Conservation (phyloP, 2,113 vertebrate genomes). For the Chloroceryle aenea region DNA sequence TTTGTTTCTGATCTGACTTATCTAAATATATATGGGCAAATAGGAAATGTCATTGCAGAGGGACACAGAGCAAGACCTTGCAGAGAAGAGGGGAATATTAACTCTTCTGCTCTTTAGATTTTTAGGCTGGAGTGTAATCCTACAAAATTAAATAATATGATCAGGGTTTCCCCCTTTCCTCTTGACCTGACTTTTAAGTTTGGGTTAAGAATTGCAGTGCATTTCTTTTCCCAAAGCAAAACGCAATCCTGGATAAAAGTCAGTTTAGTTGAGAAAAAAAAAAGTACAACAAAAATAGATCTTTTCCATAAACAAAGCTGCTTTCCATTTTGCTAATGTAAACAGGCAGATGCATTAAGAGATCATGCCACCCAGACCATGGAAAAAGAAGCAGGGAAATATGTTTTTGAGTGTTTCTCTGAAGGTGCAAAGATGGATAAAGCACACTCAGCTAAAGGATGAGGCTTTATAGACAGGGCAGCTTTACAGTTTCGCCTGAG, state of each 20-base stretch:
- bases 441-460: not conserved
- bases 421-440: conserved; percentile 18
- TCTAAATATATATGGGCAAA: not conserved
- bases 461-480: not conserved
- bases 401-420: conserved; percentile 19
- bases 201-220: not conserved
- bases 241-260: conserved; percentile 58
- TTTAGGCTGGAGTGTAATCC: conserved; percentile 34
- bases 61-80: not conserved
- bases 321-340: conserved; percentile 77
- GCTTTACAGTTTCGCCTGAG: not conserved
- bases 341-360: conserved; percentile 77
- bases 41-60: not conserved
- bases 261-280: conserved; percentile 72
- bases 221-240: conserved; percentile 66
- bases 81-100: conserved; percentile 7
- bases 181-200: conserved; percentile 32
- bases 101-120: conserved; percentile 2
- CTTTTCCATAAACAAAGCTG: conserved; percentile 85
- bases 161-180: conserved; percentile 53
- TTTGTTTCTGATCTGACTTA: conserved; percentile 7
- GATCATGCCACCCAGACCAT: conserved; percentile 70
- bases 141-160: conserved; percentile 51
- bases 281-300: conserved; percentile 79
- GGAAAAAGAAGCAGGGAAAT: conserved; percentile 39